Base-by-base conservation (phyloP, 2,888 invertebrate species). In the Tolmerus cingulatus region DNA sequence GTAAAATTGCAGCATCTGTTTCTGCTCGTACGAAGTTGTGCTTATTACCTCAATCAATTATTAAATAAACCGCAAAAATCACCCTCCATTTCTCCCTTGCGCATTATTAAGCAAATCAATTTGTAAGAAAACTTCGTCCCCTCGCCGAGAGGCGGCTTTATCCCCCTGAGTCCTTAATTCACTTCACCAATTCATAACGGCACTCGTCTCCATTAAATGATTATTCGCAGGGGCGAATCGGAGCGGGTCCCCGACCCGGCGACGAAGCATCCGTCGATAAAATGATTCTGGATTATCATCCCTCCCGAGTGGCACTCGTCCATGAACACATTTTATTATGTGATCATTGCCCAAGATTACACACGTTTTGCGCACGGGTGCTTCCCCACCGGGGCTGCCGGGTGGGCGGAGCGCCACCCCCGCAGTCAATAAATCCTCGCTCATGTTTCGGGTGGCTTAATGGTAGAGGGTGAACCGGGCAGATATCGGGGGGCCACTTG, bases 321-420 rank as follows among this genome's bases (percentile, higher is more conserved):
- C 87, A 55, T 84, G 27, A 88, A 78, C 85, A 66, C 81, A 86
- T 88, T 88, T 87, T 88, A 88, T 88, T 88, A 88, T 88, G 88
- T 87, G 88, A 88, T 88, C 88, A 88, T 88, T 88, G 87, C 86
- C 87, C 81, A 88, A 88, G 88, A 88, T 88, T 88, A 86, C 87
- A 88, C 88, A 88, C 88, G 88, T 88, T 84, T 86, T 86, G 74
- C 85, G 74, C 85, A 85, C 74, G 85, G 74, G 40, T 85, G 74
- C 30, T 85, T 34, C 66, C 23, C 23, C 51, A 12, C 55, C 43
- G 16, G 3, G 7, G 4, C 4, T 5, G 43, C 43, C 55, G 4
- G 74, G 74, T 74, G 82, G 37, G 46, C 82, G 55, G 19, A 46
- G 85, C 74, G 34, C 46, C 85, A 85, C 85, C 85, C 85, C 74